Conservation (phyloP, 1,140 invertebrate species). For the Matsumurasca onukii region DNA sequence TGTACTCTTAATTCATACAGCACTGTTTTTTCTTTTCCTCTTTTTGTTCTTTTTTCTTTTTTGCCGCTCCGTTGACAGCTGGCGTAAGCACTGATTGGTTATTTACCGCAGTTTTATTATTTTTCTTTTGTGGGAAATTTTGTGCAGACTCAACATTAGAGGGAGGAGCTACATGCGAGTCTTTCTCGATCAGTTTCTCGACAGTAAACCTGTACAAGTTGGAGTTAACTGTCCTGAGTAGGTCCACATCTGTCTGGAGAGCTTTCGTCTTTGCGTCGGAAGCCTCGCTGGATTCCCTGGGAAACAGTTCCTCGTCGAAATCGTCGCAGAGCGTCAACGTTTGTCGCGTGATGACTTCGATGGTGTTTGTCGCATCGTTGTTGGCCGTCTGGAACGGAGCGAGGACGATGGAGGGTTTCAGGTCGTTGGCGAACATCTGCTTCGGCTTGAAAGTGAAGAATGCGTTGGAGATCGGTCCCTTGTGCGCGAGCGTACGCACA, state of each 20-base stretch:
- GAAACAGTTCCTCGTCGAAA: too few species aligned
- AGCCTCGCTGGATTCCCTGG: background rate
- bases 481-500: slow-evolving; percentile 66
- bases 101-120: too few species aligned
- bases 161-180: too few species aligned
- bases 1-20: too few species aligned
- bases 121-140: too few species aligned
- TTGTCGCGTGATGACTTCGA: background rate
- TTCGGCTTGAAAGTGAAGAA: slow-evolving; percentile 49
- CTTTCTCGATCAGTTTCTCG: background rate
- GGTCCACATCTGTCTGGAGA: background rate
- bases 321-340: background rate
- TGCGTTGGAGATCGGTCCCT: slow-evolving; percentile 70
- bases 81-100: too few species aligned
- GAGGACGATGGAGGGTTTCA: slow-evolving; percentile 21
- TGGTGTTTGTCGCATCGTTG: background rate
- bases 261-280: background rate
- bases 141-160: too few species aligned
- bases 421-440: slow-evolving; percentile 29
- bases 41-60: too few species aligned
- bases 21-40: too few species aligned
- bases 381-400: slow-evolving; percentile 20
- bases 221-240: background rate
- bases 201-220: slow-evolving; percentile 16
- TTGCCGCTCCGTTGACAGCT: too few species aligned